Evolutionary conservation across 2,888 invertebrate genomes (phyloP), one percentile per base, ranked within the genome.

Genomic region (Acleris literana): DNA sequence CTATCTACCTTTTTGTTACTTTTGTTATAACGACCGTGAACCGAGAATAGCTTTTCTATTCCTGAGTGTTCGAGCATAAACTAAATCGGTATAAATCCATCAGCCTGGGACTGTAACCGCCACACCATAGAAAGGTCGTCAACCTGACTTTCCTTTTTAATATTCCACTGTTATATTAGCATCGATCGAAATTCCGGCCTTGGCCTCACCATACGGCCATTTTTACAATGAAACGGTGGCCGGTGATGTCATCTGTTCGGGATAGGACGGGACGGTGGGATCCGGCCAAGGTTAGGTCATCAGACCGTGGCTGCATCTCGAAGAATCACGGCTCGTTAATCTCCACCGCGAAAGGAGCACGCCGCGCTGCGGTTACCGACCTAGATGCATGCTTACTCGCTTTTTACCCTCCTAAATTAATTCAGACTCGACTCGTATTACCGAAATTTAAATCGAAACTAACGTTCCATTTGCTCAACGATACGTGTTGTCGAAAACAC

Each of bases 91-190:
- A 84, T 80, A 80, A 81, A 80, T 79, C 81, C 83, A 86, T 86
- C 81, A 83, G 79, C 82, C 74, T 77, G 74, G 80, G 76, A 29
- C 43, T 43, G 77, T 80, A 78, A 76, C 79, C 83, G 83, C 82
- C 76, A 77, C 73, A 70, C 83, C 75, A 77, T 72, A 68, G 73
- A 74, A 82, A 75, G 90, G 85, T 90, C 87, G 80, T 80, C 80
- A 80, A 87, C 87, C 90, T 75, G 73, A 84, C 88, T 87, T 90
- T 88, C 88, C 88, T 87, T 87, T 88, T 88, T 87, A 85, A 81
- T 86, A 85, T 85, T 84, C 79, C 72, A 75, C 71, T 74, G 62
- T 76, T 74, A 76, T 77, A 77, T 75, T 76, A 76, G 70, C 76
- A 85, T 88, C 79, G 83, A 87, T 87, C 78, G 81, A 77, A 76